Base-by-base conservation (phyloP, 2,888 invertebrate genomes). In the Hyppa rectilinea region DNA sequence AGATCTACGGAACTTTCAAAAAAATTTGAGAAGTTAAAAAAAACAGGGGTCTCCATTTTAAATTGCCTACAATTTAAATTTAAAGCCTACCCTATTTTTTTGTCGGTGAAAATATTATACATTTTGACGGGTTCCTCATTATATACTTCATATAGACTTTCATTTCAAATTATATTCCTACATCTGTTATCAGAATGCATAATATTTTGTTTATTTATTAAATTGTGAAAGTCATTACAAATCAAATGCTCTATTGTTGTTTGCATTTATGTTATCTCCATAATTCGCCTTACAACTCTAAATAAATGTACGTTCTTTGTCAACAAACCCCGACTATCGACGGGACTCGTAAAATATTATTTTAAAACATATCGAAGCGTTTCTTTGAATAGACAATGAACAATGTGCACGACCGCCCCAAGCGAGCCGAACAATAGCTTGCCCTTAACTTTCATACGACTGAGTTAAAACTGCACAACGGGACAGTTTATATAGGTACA, bases 321-420 rank as follows among this genome's bases (percentile, higher is more conserved):
- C 88, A 85, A 84, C 78, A 58, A 70, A 80, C 75, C 69, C 71
- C 73, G 74, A 76, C 78, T 71, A 78, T 78, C 82, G 81, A 85
- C 75, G 68, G 75, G 67, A 75, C 81, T 88, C 83, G 81, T 88
- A 88, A 87, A 89, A 85, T 87, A 87, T 85, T 88, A 87, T 90
- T 88, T 87, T 87, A 87, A 87, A 87, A 87, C 82, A 86, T 85
- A 89, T 87, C 85, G 78, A 65, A 81, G 80, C 72, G 87, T 89
- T 89, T 88, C 87, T 87, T 56, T 75, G 87, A 87, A 90, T 89
- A 92, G 88, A 94, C 94, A 95, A 94, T 94, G 92, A 87, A 93
- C 93, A 93, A 93, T 91, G 92, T 85, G 90, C 91, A 90, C 91
- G 93, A 93, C 88, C 87, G 90, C 91, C 89, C 83, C 83, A 70